Evolutionary conservation across 2,113 vertebrate genomes (phyloP), one percentile per base, ranked within the genome.

Genomic region (Myrmophylax atrothorax): DNA sequence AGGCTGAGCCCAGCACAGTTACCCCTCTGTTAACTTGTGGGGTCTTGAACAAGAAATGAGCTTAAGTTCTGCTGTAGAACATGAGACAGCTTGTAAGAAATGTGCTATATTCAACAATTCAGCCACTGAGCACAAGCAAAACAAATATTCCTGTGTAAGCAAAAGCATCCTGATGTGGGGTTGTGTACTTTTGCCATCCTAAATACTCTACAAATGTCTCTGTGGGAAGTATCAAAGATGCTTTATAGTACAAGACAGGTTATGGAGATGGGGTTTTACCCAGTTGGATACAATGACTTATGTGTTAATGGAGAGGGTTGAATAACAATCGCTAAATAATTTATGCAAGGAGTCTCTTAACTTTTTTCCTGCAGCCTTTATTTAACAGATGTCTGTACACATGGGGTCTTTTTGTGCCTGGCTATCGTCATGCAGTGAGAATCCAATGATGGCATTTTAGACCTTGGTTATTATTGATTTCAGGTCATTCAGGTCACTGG

Each of bases 321-420:
- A 86, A 89, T 93, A 92, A 81, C 68, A 84, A 67, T 52, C 29
- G 14, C 87, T 94, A 77, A 87, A 93, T 91, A 89, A 92, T 94
- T 94, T 95, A 90, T 75, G 56, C 52, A 56, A 90, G 64, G 44
- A 77, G 81, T 47, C n/a, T 60, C 69, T 64, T 46, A 24, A 75
- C 56, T 53, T 79, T 82, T 90, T 84, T 79, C 44, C 78, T 77
- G 52, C 18, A 93, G 79, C 47, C n/a, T 15, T 86, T 84, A 23
- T 60, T 67, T 90, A 72, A 64, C 44, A 52, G 60, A 29, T 80
- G 40, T 40, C 60, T 84, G 77, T 64, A n/a, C 47, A 33, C 50
- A 55, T 11, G n/a, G 67, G 53, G 75, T 33, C 18, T 64, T 22
- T 15, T 67, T 79, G 87, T 89, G 62, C 50, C 73, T 87, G 93